Conservation (phyloP, 2,888 invertebrate genomes). For the Agrochola lota region DNA sequence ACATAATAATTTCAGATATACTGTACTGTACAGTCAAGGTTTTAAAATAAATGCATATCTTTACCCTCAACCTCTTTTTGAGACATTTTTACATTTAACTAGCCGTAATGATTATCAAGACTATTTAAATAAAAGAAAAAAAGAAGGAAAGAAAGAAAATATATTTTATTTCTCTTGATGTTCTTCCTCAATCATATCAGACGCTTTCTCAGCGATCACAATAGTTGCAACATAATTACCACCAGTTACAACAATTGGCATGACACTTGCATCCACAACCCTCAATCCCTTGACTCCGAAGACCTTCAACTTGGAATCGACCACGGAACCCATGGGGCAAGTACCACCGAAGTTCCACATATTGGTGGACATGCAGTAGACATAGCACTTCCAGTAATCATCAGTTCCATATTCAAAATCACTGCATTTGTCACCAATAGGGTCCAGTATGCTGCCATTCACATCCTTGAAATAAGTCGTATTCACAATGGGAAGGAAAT, state of each 20-base stretch:
- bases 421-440: conserved; percentile 50
- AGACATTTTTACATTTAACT: too few relatives aligned
- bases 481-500: conserved; percentile 67
- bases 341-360: conserved; percentile 39
- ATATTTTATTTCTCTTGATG: background rate
- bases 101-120: too few relatives aligned
- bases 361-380: conserved; percentile 24
- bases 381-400: conserved; percentile 69
- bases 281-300: conserved; percentile 30
- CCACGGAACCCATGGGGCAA: conserved; percentile 41
- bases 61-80: too few relatives aligned
- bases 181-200: conserved; percentile 32
- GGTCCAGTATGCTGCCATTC: conserved; percentile 63
- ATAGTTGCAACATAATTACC: conserved; percentile 34
- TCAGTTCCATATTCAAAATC: conserved; percentile 47
- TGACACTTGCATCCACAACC: conserved; percentile 36
- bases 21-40: too few relatives aligned
- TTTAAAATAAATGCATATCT: too few relatives aligned
- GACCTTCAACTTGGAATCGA: conserved; percentile 35
- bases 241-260: conserved; percentile 31
- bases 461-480: conserved; percentile 69
- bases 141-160: too few relatives aligned
- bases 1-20: too few relatives aligned
- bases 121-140: too few relatives aligned
- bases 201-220: conserved; percentile 43